Evolutionary conservation across 1,140 invertebrate species (phyloP), one percentile per base, ranked within the genome.

Genomic region (Sinonovacula constricta): DNA sequence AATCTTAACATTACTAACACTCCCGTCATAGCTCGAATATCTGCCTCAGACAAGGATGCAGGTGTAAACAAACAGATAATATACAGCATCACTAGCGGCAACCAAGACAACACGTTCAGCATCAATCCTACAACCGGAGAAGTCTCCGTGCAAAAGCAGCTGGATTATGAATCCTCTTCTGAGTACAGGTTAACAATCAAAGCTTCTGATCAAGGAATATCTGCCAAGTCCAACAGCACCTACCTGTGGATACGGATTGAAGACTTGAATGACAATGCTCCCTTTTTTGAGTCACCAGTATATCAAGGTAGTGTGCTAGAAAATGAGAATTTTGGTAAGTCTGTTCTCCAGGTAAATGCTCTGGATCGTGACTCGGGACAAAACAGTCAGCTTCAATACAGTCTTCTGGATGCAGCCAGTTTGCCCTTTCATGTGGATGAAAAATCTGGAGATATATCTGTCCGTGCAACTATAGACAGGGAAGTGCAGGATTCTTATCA

Each of bases 41-140:
- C 95, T 81, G 97, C 97, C 0, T 95, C 94, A 0, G 98, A 99
- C 90, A 94, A 94, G 2, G 97, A 99, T 91, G 93, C 95, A 24
- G 97, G 97, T 0, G 92, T 94, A n/a, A 99, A 99, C 92, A 95
- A 96, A 0, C 95, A 95, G 0, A 94, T 99, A 14, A 92, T 96
- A 10, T 99, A 98, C 91, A 95, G 96, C 0, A 97, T 99, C 65
- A 98, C 98, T 79, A 96, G 97, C 14, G 97, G 97, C 0, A 98
- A 99, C 89, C 95, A 94, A 0, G 96, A 97, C 87, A 95, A 96
- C 67, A 96, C 96, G 80, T 99, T 99, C 88, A 94, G 95, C 0
- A 98, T 99, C 15, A 96, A 99, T 90, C 95, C 95, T n/a, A 93
- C 96, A 83, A 96, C 94, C 72, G 98, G 97, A 0, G 95, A 98